Evolutionary conservation across 2,797 vertebrate genomes (phyloP), one percentile per base, ranked within the genome.

Genomic region (Apodemus agrarius): DNA sequence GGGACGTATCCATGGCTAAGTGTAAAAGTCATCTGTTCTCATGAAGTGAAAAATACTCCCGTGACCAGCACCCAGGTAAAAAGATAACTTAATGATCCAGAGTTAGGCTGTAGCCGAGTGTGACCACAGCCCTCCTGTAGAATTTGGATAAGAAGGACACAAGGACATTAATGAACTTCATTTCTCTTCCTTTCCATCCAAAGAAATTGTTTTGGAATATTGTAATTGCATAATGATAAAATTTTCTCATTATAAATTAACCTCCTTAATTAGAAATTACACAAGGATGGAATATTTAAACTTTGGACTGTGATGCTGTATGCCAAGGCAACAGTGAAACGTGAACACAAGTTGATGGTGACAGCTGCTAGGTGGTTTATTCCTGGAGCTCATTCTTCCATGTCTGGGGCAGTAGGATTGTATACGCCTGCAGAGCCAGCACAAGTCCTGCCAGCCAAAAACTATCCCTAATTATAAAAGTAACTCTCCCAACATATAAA

Each of bases 161-260:
- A 11, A 82, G 79, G 43, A 34, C 43, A 22, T 67, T 75, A 59
- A 24, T 46, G 76, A 43, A 37, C 65, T 69, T 92, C 19, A 46
- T 40, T 49, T 75, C 91, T 82, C 61, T 54, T 63, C 54, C n/a
- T 83, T 94, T 88, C 29, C 52, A 72, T 87, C 8, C 4, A 75
- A 75, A 88, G 57, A 37, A 40, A 90, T 88, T 92, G 78, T 74
- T 92, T 22, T 65, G n/a, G 92, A 87, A 59, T 86, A 80, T 3
- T 76, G 34, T 89, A 75, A 75, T 80, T 69, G 52, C 46, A 67
- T n/a, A 94, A 14, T 43, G 57, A 80, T 83, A 72, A 46, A 67
- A 87, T 29, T 72, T 46, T 40, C 16, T 43, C 84, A 24, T 37
- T 92, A 22, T 83, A 57, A 88, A 67, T 84, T 91, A 49, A 37